A percentile compares a stretch with the other conserved stretches of the same genome.
Evolutionary conservation across 2,113 vertebrate genomes (phyloP).

Genomic region (Pogonocichla stellata): DNA sequence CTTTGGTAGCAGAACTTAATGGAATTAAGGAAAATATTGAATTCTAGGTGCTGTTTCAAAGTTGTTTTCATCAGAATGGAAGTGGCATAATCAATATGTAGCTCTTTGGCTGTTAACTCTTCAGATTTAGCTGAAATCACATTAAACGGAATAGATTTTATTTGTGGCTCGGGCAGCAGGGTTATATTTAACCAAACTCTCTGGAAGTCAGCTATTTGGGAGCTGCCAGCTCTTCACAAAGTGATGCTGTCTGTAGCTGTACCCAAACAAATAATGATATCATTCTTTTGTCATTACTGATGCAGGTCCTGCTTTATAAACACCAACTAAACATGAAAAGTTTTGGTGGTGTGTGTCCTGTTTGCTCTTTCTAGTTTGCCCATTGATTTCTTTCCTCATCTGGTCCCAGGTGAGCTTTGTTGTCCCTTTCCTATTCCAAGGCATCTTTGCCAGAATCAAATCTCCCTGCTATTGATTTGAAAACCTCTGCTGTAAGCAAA

Average conservation of each 20-base stretch:
- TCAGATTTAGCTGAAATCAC: conserved; percentile 37
- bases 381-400: neutral
- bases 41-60: neutral
- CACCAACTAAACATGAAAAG: neutral
- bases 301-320: neutral
- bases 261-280: neutral
- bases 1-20: neutral
- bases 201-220: conserved; percentile 12
- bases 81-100: conserved; percentile 38
- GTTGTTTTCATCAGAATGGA: neutral
- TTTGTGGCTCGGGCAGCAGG: neutral
- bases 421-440: neutral
- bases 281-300: neutral
- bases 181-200: conserved; percentile 34
- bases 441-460: neutral
- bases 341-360: neutral
- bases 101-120: conserved; percentile 30
- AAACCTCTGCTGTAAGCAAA: neutral
- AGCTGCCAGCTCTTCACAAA: neutral
- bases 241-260: neutral
- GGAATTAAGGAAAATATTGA: neutral
- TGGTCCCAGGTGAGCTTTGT: neutral
- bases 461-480: neutral
- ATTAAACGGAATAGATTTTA: conserved; percentile 33
- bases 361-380: neutral